Evolutionary conservation across 2,113 vertebrate genomes (phyloP).

Genomic region (Salminus brasiliensis): DNA sequence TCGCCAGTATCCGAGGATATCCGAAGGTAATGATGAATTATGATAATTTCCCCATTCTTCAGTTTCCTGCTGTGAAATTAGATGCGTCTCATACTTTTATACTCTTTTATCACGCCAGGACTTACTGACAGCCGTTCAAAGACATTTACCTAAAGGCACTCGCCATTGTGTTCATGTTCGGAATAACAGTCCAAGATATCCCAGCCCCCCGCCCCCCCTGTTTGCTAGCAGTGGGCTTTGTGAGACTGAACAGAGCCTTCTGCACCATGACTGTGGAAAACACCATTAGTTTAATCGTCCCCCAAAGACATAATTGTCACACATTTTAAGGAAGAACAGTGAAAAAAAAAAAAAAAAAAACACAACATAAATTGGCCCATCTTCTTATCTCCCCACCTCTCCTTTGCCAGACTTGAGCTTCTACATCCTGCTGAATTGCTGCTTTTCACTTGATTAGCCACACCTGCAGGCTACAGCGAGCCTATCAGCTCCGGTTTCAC

Average conservation of each 20-base stretch:
- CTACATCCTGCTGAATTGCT: neutral
- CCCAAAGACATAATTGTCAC: neutral
- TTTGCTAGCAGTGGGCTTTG: neutral
- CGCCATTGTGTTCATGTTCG: no score
- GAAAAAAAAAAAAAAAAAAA: no score
- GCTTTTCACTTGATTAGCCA: neutral
- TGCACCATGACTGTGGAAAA: neutral
- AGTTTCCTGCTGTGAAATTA: neutral
- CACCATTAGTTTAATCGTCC: neutral
- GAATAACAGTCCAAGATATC: neutral
- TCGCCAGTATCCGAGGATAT: neutral
- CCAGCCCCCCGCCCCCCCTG: no score
- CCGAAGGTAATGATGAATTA: neutral
- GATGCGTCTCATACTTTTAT: no score
- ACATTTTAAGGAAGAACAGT: neutral
- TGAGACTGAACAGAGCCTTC: no score
- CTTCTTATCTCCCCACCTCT: neutral
- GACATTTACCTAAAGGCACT: no score
- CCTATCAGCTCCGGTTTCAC: neutral
- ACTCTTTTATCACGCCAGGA: no score
- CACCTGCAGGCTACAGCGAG: neutral
- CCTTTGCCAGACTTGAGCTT: neutral
- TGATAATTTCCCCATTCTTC: neutral
- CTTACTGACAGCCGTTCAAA: no score
- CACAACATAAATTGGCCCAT: neutral